These are phyloP conservation scores for Paraescarpia echinospica DNA, from an alignment of 1,140 invertebrate species.

Conservation along the genomic window DNA sequence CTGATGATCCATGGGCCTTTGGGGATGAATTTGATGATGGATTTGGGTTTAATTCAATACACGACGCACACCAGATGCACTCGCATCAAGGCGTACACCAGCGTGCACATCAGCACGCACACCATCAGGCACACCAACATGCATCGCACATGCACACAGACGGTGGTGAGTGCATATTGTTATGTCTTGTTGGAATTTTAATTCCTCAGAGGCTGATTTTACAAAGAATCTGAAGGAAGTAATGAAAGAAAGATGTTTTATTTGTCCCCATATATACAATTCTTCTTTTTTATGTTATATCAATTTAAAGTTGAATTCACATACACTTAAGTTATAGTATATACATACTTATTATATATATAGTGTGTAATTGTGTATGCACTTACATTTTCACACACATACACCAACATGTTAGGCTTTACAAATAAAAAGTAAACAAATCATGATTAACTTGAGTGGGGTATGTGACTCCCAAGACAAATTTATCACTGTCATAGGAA, in stretches of 20 bases:
- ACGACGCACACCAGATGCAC: not conserved
- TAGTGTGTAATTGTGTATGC: too few relatives aligned
- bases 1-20: not conserved
- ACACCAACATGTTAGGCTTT: not conserved
- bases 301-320: too few relatives aligned
- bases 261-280: too few relatives aligned
- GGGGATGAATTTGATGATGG: slow-evolving; percentile 15
- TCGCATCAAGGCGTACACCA: slow-evolving; percentile 14
- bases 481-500: too few relatives aligned
- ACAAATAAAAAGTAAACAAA: not conserved
- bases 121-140: slow-evolving; percentile 3
- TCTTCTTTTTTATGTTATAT: too few relatives aligned
- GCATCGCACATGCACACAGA: not conserved
- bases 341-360: too few relatives aligned
- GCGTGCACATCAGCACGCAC: slow-evolving; percentile 8
- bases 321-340: too few relatives aligned
- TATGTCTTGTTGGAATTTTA: not conserved
- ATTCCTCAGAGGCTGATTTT: not conserved
- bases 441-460: slow-evolving; percentile 1
- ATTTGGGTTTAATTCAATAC: not conserved
- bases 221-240: too few relatives aligned
- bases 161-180: not conserved
- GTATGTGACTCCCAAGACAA: not conserved
- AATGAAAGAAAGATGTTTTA: too few relatives aligned
- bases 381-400: too few relatives aligned